Percentiles rank a stretch among this genome's conserved stretches.
Conservation (phyloP, 1,140 invertebrate genomes). For the Drosophila punjabiensis region DNA sequence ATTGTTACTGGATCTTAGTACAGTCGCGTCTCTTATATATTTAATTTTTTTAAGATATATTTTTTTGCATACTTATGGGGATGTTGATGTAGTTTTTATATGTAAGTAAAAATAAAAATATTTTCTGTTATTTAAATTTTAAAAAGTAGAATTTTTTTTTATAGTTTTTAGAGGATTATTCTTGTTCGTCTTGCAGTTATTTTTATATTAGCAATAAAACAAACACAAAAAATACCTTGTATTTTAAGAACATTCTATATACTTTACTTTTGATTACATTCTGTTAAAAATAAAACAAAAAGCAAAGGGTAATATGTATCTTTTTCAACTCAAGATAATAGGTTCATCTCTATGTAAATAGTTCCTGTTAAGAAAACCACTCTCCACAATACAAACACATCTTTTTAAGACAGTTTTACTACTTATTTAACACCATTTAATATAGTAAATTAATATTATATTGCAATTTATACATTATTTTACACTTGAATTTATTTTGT, state of each 20-base stretch:
- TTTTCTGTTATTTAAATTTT: no score
- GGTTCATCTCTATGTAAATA: neutral
- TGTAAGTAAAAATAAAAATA: neutral
- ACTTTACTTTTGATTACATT: no score
- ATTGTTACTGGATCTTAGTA: constrained; percentile 5
- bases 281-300: neutral
- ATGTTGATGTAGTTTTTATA: neutral
- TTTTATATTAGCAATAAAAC: no score
- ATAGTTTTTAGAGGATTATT: neutral
- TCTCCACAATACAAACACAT: neutral
- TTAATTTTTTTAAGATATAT: neutral
- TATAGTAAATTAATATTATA: no score
- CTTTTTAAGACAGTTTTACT: neutral
- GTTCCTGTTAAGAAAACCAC: neutral
- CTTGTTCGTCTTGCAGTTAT: no score
- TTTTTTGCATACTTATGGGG: constrained; percentile 20
- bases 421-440: neutral
- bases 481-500: no score
- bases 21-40: neutral
- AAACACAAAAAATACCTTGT: neutral
- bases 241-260: no score
- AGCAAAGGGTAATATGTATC: neutral
- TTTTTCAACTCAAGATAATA: neutral
- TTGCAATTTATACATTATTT: no score
- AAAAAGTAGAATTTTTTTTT: neutral